These are phyloP conservation scores for Conistra vaccinii DNA, from an alignment of 2,888 invertebrate genomes.

Conservation along the genomic window DNA sequence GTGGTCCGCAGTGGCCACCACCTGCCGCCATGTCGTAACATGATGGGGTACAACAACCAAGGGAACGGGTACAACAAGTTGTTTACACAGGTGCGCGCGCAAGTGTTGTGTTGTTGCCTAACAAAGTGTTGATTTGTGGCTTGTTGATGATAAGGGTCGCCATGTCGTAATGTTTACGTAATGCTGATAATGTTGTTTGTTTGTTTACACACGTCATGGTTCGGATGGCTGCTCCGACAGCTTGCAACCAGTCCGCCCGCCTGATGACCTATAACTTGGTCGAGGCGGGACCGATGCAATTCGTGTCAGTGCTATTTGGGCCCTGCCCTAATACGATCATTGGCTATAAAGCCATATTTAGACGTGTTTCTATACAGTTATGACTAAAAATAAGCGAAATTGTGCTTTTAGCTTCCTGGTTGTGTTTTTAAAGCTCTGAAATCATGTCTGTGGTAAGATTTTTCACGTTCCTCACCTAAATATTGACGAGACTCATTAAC, in stretches of 20 bases:
- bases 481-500: conserved; percentile 20
- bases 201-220: conserved; percentile 62
- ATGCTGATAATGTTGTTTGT: conserved; percentile 64
- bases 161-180: conserved; percentile 63
- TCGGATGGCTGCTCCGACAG: conserved; percentile 6
- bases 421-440: conserved; percentile 21
- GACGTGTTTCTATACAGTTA: conserved; percentile 9
- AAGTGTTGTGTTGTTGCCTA: conserved; percentile 66
- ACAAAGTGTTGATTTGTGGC: conserved; percentile 59
- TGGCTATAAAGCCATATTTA: conserved; percentile 29
- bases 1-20: conserved; percentile 89
- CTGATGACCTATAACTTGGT: conserved; percentile 33
- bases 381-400: neutral
- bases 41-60: conserved; percentile 95
- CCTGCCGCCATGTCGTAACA: conserved; percentile 92
- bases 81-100: conserved; percentile 93
- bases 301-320: conserved; percentile 46
- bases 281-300: conserved; percentile 48
- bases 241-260: conserved; percentile 22
- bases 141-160: conserved; percentile 62
- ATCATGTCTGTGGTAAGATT: conserved; percentile 47
- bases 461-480: conserved; percentile 11
- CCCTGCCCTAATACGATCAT: conserved; percentile 36
- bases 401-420: conserved; percentile 21
- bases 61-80: conserved; percentile 95